Evolutionary conservation across 2,113 vertebrate genomes (phyloP).

Genomic region (Zosterops pallidus): DNA sequence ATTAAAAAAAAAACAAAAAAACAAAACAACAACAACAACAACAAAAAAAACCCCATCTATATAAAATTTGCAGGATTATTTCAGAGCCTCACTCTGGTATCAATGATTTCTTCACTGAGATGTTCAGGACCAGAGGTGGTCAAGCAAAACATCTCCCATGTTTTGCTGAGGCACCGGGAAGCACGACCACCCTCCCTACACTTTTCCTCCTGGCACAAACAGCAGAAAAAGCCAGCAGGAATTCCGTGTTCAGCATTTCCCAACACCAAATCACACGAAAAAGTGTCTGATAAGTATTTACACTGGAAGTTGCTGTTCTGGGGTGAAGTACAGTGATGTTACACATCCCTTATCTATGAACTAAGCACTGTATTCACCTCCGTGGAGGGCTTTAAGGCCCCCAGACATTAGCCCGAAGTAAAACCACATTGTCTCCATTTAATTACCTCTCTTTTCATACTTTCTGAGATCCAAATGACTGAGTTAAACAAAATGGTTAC

Average conservation of each 20-base stretch:
- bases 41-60: no score
- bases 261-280: neutral
- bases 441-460: neutral
- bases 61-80: neutral
- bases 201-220: neutral
- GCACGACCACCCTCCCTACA: accelerated
- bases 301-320: neutral
- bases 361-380: neutral
- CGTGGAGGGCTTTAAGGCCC: neutral
- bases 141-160: neutral
- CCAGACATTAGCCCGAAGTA: neutral
- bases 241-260: neutral
- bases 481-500: constrained; percentile 11
- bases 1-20: neutral
- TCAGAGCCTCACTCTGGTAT: neutral
- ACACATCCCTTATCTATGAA: neutral
- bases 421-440: neutral
- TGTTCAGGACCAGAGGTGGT: neutral
- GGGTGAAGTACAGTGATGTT: neutral
- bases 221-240: neutral
- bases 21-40: no score
- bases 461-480: neutral
- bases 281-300: neutral
- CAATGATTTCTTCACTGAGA: neutral
- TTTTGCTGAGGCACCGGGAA: neutral